phyloP scores from a whole-genome alignment of 2,888 invertebrate species.

The Ditylenchus weischeri region DNA sequence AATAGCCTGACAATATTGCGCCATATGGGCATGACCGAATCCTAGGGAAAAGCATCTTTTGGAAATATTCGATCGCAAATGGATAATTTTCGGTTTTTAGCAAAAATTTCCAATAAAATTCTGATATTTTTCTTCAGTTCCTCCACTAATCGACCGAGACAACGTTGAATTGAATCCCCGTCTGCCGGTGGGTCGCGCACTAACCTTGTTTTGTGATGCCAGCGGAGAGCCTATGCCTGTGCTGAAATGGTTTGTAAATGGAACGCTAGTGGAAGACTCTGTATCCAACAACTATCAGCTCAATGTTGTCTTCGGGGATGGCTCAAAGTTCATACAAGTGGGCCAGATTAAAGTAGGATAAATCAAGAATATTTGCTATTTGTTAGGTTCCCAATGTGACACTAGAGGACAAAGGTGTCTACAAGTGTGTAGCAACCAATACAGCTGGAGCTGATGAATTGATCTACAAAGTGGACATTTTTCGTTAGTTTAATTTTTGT shows the following conservation, averaged over 20 bases:
- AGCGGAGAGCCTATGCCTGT: conserved; percentile 64
- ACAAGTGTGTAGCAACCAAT: conserved; percentile 60
- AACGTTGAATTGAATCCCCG: conserved; percentile 51
- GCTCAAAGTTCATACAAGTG: conserved; percentile 41
- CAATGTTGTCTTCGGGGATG: conserved; percentile 37
- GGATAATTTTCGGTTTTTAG: conserved; percentile 3
- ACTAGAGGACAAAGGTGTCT: conserved; percentile 59
- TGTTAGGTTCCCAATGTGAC: conserved; percentile 49
- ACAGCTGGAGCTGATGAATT: conserved; percentile 60
- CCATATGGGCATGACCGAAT: too few relatives aligned
- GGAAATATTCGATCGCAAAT: too few relatives aligned
- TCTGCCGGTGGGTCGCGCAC: conserved; percentile 64
- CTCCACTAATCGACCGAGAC: conserved; percentile 59
- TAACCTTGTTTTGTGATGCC: conserved; percentile 65
- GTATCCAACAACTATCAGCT: conserved; percentile 16
- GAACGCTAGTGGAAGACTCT: conserved; percentile 22
- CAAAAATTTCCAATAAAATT: not conserved
- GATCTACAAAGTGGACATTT: conserved; percentile 52
- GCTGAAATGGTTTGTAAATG: conserved; percentile 62
- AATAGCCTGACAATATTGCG: too few relatives aligned
- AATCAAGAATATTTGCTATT: not conserved
- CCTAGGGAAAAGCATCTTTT: too few relatives aligned
- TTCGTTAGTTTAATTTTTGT: conserved; percentile 43
- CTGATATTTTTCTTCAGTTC: conserved; percentile 56
- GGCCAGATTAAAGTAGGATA: too few relatives aligned